Evolutionary conservation across 2,888 invertebrate genomes (phyloP), one percentile per base, ranked within the genome.

Genomic region (Drosophila ezoana): DNA sequence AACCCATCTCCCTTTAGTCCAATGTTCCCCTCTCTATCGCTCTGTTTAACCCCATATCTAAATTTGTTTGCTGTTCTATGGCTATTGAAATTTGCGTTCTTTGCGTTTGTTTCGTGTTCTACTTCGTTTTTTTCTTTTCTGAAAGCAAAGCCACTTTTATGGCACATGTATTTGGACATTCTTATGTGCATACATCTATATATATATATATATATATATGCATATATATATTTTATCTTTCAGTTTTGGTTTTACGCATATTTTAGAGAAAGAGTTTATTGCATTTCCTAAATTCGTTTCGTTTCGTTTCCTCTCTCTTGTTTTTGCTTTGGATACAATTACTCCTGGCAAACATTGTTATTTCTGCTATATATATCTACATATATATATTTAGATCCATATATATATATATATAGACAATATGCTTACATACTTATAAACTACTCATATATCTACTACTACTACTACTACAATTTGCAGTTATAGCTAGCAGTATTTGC

Each of bases 71-170:
- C 72, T 69, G 72, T 76, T 41, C 60, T 43, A 40, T 76, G 54
- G 56, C 77, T 73, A 71, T 74, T 58, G 68, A 48, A 71, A 72
- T 78, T 78, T 78, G 61, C 58, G 72, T 79, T 78, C 23, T 58
- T 70, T 79, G 53, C 57, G 60, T 73, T 76, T 62, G 60, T 63
- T 72, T 69, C 57, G 44, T 52, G 61, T 76, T 76, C 52, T 35
- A 35, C 37, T 63, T 52, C 54, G 14, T 18, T 33, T 20, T 41
- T 43, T 33, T 14, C 16, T 49, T 45, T 13, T 52, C 47, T 38
- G 45, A 63, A 57, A 68, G 72, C 56, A 62, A 59, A 44, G 74
- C 74, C 72, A 72, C 51, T 54, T 67, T 74, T 76, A 64, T 76
- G 76, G 57, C 68, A 59, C 56, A 54, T 65, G 51, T 68, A 63